Conservation (phyloP, 1,140 invertebrate genomes). For the Cydia fagiglandana region DNA sequence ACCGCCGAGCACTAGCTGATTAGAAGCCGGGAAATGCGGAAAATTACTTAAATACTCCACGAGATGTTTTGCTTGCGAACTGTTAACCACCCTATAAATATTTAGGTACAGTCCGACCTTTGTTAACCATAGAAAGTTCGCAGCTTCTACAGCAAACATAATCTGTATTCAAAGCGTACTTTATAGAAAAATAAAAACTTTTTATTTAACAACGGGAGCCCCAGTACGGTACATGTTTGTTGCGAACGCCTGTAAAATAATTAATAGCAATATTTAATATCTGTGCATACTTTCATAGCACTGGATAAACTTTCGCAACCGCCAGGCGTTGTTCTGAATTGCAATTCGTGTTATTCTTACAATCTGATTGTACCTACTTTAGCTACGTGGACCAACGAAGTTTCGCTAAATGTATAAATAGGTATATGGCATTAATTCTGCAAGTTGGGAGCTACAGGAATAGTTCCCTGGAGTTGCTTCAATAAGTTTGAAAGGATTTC, state of each 20-base stretch:
- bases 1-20: constrained; percentile 60
- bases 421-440: constrained; percentile 25
- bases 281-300: constrained; percentile 9
- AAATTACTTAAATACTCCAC: constrained; percentile 73
- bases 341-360: constrained; percentile 12
- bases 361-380: constrained; percentile 15
- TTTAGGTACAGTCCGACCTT: constrained; percentile 52
- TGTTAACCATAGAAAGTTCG: constrained; percentile 59
- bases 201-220: constrained; percentile 36
- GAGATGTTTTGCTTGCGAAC: constrained; percentile 46
- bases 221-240: neutral
- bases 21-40: constrained; percentile 56
- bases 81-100: constrained; percentile 56
- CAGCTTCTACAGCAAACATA: constrained; percentile 67
- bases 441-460: constrained; percentile 30
- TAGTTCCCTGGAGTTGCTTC: constrained; percentile 34
- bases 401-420: constrained; percentile 18
- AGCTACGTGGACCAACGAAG: neutral
- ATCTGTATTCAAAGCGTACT: constrained; percentile 65
- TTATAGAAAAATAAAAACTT: constrained; percentile 45
- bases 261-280: constrained; percentile 31
- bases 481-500: constrained; percentile 40
- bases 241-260: constrained; percentile 15
- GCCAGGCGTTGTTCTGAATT: constrained; percentile 18
- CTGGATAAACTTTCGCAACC: neutral